phyloP scores from a whole-genome alignment of 1,140 invertebrate genomes.

The Nasonia vitripennis region DNA sequence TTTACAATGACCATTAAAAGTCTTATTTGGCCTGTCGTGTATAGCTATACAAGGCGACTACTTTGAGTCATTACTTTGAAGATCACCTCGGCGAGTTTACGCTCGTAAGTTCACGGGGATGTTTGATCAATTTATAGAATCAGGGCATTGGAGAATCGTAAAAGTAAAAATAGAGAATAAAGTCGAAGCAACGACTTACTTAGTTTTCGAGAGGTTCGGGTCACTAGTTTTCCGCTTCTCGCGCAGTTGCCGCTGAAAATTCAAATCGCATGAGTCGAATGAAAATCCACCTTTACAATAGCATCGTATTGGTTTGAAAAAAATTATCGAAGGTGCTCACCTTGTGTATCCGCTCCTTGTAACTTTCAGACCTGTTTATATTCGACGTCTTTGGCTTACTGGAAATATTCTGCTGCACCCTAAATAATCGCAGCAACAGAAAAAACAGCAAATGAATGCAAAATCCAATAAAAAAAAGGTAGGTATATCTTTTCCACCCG shows the following conservation, averaged over 20 bases:
- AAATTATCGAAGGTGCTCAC: conserved; percentile 64
- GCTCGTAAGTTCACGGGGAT: conserved; percentile 11
- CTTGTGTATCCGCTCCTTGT: conserved; percentile 78
- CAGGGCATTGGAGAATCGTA: conserved; percentile 3
- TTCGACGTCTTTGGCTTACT: conserved; percentile 76
- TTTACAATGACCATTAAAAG: not conserved
- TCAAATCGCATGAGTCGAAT: conserved; percentile 49
- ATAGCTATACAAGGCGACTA: not conserved
- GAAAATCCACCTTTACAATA: no score
- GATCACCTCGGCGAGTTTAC: not conserved
- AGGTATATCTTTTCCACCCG: not conserved
- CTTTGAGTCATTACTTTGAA: not conserved
- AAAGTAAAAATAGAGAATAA: conserved; percentile 44
- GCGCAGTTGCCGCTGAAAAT: conserved; percentile 79
- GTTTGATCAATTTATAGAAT: conserved; percentile 26
- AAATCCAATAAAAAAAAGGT: not conserved
- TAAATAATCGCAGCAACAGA: conserved; percentile 53
- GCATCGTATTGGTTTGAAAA: conserved; percentile 41
- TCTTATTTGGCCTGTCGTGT: not conserved
- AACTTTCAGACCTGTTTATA: conserved; percentile 80
- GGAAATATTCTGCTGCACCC: conserved; percentile 75
- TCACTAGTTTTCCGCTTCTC: conserved; percentile 84
- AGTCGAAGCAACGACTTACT: conserved; percentile 72
- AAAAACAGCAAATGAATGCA: conserved; percentile 58
- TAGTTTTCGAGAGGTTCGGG: conserved; percentile 83